Evolutionary conservation across 2,113 vertebrate genomes (phyloP), one percentile per base, ranked within the genome.

Genomic region (Elachura formosa): DNA sequence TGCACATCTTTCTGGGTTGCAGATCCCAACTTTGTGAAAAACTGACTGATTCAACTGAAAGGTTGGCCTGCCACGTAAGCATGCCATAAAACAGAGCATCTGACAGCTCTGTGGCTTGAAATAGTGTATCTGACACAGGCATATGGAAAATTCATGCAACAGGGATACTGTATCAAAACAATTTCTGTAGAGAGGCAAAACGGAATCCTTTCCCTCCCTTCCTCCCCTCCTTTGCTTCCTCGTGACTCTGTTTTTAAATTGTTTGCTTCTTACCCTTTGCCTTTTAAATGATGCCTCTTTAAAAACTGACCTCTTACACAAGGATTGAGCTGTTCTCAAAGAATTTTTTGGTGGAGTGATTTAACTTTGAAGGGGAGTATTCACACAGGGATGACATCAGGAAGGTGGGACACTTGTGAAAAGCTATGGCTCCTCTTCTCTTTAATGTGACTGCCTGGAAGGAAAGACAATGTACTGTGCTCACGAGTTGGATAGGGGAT

Each of bases 141-240:
- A 51, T 80, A 73, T 89, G 94, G 94, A 96, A 97, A 91, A 96
- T 93, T 95, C 91, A 81, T 96, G 96, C 88, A 95, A 95, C 26
- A 9, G 78, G 86, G 76, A 92, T 81, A 78, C 56, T 67, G 84
- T 95, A 94, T 93, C 96, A 96, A 97, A 96, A 95, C 91, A 92
- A 46, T 94, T 72, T 46, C 73, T 83, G 87, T 75, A 41, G 78
- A 54, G 79, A 85, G 22, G 93, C 89, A 94, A 87, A 95, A 74
- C 19, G 0, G 1, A 85, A 77, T 69, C 55, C 40, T 80, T 78
- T 83, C 72, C 51, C 36, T 80, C 58, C 43, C 52, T 78, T 63
- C 59, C 55, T 91, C 58, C 69, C 28, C n/a, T 78, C 41, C 59
- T 31, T 74, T 55, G 48, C 80, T 95, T 82, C 87, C 73, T 61